Evolutionary conservation across 2,888 invertebrate species (phyloP), one percentile per base, ranked within the genome.

Genomic region (Lacanobia wlatinum): DNA sequence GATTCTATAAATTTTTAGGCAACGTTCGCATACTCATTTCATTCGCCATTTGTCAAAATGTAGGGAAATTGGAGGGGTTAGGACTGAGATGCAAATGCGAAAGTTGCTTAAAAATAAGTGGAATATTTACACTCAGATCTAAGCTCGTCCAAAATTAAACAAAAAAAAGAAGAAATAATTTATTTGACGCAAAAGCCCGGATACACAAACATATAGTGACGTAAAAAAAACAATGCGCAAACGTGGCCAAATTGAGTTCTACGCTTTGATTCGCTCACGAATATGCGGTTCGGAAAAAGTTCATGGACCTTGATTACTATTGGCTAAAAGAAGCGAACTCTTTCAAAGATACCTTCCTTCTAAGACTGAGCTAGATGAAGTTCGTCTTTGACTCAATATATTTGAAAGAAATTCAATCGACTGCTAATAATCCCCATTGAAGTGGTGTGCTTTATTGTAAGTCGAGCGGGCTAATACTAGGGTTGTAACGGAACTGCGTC

Each of bases 341-440:
- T 28, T 52, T 5, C 14, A 55, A 67, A 60, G 60, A 43, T 9
- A 16, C n/a, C 52, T 5, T 55, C 48, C 9, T 21, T 60, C 21
- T 58, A 53, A 70, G 40, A 60, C 43, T 8, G 34, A 50, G 14
- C 63, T 55, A 70, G n/a, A 72, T 58, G 52, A 75, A 61, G 50
- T 61, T 53, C 50, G 12, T 58, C 62, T 58, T 73, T 43, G 66
- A 62, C 23, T 63, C 46, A 43, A 56, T 59, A 64, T 34, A 64
- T 76, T 68, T 34, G 56, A 63, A 69, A 60, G 48, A 59, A 60
- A 80, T 70, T 68, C 70, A 80, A 82, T 80, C 66, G 71, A 50
- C 59, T 64, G 70, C 63, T 73, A 75, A 73, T 82, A 79, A 74
- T 68, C 66, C 67, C 65, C 34, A 75, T 76, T 76, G 60, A 65